phyloP scores from a whole-genome alignment of 2,113 vertebrate genomes.

The Peromyscus maniculatus region DNA sequence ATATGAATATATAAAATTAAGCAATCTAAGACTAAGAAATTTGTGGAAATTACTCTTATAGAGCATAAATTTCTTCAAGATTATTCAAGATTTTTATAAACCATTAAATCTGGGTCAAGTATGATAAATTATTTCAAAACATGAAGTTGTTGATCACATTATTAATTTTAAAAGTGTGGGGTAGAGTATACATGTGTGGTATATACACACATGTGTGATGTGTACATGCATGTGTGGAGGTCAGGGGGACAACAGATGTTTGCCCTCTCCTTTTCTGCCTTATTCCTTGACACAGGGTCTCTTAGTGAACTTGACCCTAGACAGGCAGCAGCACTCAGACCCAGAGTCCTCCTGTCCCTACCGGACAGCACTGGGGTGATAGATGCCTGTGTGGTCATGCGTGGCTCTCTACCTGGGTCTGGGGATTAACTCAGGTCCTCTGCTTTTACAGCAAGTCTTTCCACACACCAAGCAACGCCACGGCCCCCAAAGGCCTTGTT shows the following conservation, averaged over 20 bases:
- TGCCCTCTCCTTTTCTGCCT: not conserved
- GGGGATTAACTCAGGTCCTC: no score
- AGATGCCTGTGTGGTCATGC: not conserved
- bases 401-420: no score
- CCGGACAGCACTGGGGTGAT: not conserved
- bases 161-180: not conserved
- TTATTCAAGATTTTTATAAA: constrained; percentile 30
- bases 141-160: not conserved
- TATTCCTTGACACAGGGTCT: not conserved
- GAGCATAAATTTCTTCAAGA: not conserved
- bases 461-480: no score
- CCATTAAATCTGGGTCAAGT: not conserved
- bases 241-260: not conserved
- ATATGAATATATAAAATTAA: no score
- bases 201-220: not conserved
- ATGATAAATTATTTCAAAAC: not conserved
- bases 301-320: not conserved
- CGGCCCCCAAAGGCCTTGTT: no score
- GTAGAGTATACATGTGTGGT: not conserved
- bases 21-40: not conserved
- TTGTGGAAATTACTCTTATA: constrained; percentile 36
- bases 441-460: no score
- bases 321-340: not conserved
- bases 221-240: not conserved
- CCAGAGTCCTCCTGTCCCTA: not conserved